Base-by-base conservation (phyloP, 2,888 invertebrate species). In the Microctonus brassicae region DNA sequence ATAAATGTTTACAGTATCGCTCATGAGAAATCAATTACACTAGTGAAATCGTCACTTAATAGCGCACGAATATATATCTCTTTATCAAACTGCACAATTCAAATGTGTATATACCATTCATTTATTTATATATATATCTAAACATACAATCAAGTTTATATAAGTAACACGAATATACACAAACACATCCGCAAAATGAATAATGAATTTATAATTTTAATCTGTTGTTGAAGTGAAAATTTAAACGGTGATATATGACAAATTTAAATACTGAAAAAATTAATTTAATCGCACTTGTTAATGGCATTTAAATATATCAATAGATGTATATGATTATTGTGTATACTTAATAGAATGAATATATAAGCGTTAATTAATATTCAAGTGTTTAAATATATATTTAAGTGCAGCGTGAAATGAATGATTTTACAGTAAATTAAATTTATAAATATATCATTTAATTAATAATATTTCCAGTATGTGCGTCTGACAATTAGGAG, bases 391-490 rank as follows among this genome's bases (percentile, higher is more conserved):
- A 52, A 61, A 47, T 69, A 36, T 60, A 65, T 13, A 68, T 39
- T 33, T 69, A 10, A 42, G 11, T 47, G 20, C 1, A 17, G 26
- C 33, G 61, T 64, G 57, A 47, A 53, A 47, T 39, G 55, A 36
- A 22, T n/a, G 47, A 24, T 11, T n/a, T 57, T 24, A 26, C 24
- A 39, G 17, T 57, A 24, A 67, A 67, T 67, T 26, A 29, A 29
- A 57, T 58, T 57, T 20, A 75, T n/a, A 78, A 80, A 80, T 80
- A 76, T 74, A 75, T 69, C 73, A 69, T 75, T 74, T 79, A 77
- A 78, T 80, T 80, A 80, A n/a, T n/a, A n/a, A n/a, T n/a, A n/a
- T n/a, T 80, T 79, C 76, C 71, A 78, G 78, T 78, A 78, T 76
- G 76, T 75, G 75, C 75, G 77, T 76, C 75, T 53, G 72, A 33